phyloP scores from a whole-genome alignment of 2,888 invertebrate species.

The Thymelicus lineola region DNA sequence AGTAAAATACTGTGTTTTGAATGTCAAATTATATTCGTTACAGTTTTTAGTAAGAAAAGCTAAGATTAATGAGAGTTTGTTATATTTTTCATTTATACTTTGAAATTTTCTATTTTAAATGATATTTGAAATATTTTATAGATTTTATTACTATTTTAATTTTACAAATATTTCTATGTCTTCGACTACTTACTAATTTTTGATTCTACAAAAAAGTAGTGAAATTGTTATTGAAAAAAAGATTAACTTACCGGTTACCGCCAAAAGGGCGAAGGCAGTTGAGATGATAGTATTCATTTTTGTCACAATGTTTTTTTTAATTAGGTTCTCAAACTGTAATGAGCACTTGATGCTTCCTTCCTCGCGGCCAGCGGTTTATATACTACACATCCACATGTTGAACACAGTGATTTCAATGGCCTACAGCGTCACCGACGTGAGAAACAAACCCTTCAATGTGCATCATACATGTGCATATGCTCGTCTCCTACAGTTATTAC shows the following conservation, averaged over 20 bases:
- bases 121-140: no score
- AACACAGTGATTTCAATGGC: slow-evolving; percentile 74
- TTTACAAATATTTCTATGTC: no score
- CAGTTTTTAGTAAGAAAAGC: no score
- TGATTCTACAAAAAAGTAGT: no score
- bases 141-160: no score
- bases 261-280: slow-evolving; percentile 63
- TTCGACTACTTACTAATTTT: no score
- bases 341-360: slow-evolving; percentile 67
- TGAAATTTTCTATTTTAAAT: no score
- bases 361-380: slow-evolving; percentile 71
- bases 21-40: no score
- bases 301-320: slow-evolving; percentile 48
- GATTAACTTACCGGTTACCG: slow-evolving; percentile 67
- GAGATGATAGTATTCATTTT: slow-evolving; percentile 61
- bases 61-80: no score
- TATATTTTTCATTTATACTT: no score
- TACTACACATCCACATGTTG: slow-evolving; percentile 74
- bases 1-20: no score
- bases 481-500: neutral
- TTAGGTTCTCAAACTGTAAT: slow-evolving; percentile 49
- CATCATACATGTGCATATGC: neutral
- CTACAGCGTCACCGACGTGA: slow-evolving; percentile 70
- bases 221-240: no score
- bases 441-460: slow-evolving; percentile 66